Conservation (phyloP, 1,140 invertebrate species). For the Adoxophyes honmai region DNA sequence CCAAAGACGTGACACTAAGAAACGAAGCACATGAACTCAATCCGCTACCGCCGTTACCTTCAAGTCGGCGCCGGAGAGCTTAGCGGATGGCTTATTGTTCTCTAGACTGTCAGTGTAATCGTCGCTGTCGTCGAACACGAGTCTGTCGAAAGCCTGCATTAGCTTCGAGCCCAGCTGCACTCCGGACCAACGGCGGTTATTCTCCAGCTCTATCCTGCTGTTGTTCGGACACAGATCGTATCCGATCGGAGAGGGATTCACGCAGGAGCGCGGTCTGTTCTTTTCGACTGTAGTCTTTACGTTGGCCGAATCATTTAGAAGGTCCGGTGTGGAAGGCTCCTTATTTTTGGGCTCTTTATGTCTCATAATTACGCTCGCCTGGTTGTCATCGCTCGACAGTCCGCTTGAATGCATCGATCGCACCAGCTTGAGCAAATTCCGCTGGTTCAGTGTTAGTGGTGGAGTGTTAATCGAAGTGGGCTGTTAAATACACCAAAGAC, state of each 20-base stretch:
- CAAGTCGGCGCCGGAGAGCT: constrained; percentile 49
- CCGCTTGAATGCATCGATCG: constrained; percentile 77
- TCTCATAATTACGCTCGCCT: constrained; percentile 74
- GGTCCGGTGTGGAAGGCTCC: constrained; percentile 74
- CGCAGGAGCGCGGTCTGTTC: constrained; percentile 82
- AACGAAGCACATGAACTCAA: constrained; percentile 50
- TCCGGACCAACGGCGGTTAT: constrained; percentile 85
- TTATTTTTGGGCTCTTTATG: constrained; percentile 66
- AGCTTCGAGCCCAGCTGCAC: constrained; percentile 84
- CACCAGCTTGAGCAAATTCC: constrained; percentile 77
- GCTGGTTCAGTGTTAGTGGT: constrained; percentile 76
- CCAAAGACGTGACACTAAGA: constrained; percentile 28
- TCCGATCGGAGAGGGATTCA: constrained; percentile 75
- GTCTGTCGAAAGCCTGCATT: constrained; percentile 83
- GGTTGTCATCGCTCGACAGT: constrained; percentile 75
- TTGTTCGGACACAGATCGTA: constrained; percentile 71
- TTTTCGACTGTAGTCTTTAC: constrained; percentile 75
- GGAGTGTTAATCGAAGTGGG: constrained; percentile 70
- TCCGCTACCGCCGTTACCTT: constrained; percentile 59
- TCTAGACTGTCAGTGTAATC: constrained; percentile 87
- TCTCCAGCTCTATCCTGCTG: constrained; percentile 78
- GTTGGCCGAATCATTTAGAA: constrained; percentile 77
- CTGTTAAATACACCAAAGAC: constrained; percentile 73
- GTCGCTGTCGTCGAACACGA: constrained; percentile 83
- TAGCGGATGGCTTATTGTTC: constrained; percentile 70